Evolutionary conservation across 2,113 vertebrate genomes (phyloP), one percentile per base, ranked within the genome.

Genomic region (Bagarius yarrelli): DNA sequence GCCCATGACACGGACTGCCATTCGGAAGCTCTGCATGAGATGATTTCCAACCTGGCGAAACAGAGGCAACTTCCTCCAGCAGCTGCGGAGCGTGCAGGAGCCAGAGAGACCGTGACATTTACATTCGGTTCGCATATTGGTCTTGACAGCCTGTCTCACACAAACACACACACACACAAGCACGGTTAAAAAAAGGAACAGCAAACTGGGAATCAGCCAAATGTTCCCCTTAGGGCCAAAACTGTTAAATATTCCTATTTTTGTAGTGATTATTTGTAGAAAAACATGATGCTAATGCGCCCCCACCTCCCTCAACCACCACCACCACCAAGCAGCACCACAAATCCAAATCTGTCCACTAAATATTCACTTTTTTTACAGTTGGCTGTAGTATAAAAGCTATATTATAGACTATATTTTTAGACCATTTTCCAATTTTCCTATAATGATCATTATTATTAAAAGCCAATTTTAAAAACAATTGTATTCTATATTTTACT

Each of bases 91-190:
- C 0, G 94, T 94, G 86, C 95, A 96, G 44, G 95, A 96, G 27
- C 95, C 95, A 0, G 95, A 96, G 44, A 96, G 91, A 0, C 95
- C 95, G 0, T 96, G 95, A 82, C 95, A 96, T 84, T 96, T 96
- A 85, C 95, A 96, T 79, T 96, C 95, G 4, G 94, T 93, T 81
- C 94, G 90, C 90, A 94, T 95, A 83, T 95, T 93, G 84, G 93
- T 94, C 86, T 92, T 89, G 82, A 96, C 94, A 0, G 94, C 95
- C 95, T 96, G 81, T 23, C 34, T 12, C 14, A 59, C n/a, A 75
- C 53, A 79, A 52, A 56, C 32, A 44, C 59, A 66, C 60, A 80
- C n/a, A 81, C 14, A 69, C 32, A 30, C 8, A 47, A 11, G 44
- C 44, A 70, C 11, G n/a, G 19, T 21, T 66, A 21, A 19, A 64